Evolutionary conservation across 2,797 vertebrate species (phyloP), one percentile per base, ranked within the genome.

Genomic region (Neomorphus geoffroyi): DNA sequence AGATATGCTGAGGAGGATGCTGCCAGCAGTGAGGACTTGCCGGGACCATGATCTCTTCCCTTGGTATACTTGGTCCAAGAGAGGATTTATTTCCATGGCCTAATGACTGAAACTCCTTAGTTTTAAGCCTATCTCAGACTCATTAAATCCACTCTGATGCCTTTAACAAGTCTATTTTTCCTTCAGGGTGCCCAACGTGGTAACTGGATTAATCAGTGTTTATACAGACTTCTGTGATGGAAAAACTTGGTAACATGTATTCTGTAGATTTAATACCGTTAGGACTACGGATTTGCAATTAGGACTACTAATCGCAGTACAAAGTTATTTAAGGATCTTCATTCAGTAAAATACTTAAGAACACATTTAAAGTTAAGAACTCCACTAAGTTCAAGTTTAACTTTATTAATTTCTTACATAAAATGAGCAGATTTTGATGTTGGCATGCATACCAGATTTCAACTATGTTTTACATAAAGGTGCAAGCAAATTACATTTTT

Each of bases 51-150:
- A 37, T 16, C 61, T 72, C n/a, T 62, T 32, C 51, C 13, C 14
- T 35, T 73, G 60, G 33, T 28, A 45, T 6, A 2, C 45, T 65
- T 53, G 33, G 33, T 46, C 70, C 79, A 78, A 33, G 66, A 73
- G 3, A 56, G 57, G 71, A 88, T 81, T 84, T 92, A 70, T 61
- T 70, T 88, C 71, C 27, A 18, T 13, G 8, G 51, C 28, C 66
- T 85, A 65, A 69, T 0, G 2, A 66, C 24, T 71, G 75, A 66
- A 94, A 90, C 32, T 48, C 37, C 66, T 90, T 64, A 54, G 10
- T 79, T 95, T 85, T 85, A 92, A 94, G 57, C 57, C 50, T 33
- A 66, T 43, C 80, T 94, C 72, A 95, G 75, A 88, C 83, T 84
- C 61, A 35, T 51, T 88, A 88, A 92, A 88, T 87, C 86, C 51